Evolutionary conservation across 2,888 invertebrate species (phyloP), one percentile per base, ranked within the genome.

Genomic region (Pyrocoelia pectoralis): DNA sequence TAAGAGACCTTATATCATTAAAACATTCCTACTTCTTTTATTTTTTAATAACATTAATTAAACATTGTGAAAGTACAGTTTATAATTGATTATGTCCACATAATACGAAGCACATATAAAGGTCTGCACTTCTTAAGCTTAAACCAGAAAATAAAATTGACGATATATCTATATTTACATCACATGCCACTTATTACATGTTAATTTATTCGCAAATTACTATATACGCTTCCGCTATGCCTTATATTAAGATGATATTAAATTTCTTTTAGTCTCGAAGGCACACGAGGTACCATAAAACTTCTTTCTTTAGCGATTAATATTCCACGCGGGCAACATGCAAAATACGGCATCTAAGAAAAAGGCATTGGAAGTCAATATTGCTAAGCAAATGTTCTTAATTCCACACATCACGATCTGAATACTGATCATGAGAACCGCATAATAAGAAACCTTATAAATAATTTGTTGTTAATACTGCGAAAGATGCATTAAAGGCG

Each of bases 121-220:
- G 24, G 6, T 6, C 4, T 6, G 24, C 24, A 24, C 24, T 3
- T 24, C 6, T 24, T 6, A 24, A 24, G 3, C 24, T 24, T 24
- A 24, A 33, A 33, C n/a, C 24, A 24, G 24, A 24, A 24, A 24
- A 24, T 24, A 24, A 24, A 24, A 24, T n/a, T n/a, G n/a, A n/a
- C n/a, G n/a, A 24, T 24, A n/a, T 33, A 33, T n/a, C 8, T 2
- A 33, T n/a, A 33, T 33, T n/a, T 33, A 33, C 2, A n/a, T 33
- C n/a, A n/a, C 33, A 33, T 33, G 8, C 33, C 33, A 33, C n/a
- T 8, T 8, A 24, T 33, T 33, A n/a, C n/a, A 10, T 2, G 9
- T 33, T 33, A 33, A 33, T 33, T n/a, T 33, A 33, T 33, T 33
- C 33, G n/a, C 33, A 33, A 33, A 33, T 33, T 33, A 33, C 33